Percentiles rank a stretch among this genome's conserved stretches.
Conservation (phyloP, 2,113 vertebrate species). For the Baryphthengus martii region DNA sequence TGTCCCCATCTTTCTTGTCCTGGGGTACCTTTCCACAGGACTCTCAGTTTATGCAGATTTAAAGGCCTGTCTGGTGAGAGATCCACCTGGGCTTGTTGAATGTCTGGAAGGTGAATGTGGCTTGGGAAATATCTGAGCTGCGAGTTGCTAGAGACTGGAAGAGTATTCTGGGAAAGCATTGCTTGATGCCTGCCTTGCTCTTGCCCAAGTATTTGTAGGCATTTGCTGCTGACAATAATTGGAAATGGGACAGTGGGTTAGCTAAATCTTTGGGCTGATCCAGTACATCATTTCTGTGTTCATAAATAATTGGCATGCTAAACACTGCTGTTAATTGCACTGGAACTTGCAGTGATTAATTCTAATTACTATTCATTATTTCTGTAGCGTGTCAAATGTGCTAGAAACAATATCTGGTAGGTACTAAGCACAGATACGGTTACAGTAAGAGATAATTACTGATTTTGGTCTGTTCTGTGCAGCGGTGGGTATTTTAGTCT, state of each 20-base stretch:
- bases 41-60: no score
- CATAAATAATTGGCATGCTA: not conserved
- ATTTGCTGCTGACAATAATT: not conserved
- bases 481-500: not conserved
- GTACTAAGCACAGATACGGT: not conserved
- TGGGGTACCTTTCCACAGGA: not conserved
- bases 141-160: not conserved
- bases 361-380: slow-evolving; percentile 33
- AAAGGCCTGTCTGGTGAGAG: not conserved
- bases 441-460: not conserved
- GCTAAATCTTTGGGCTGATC: slow-evolving; percentile 10
- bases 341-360: slow-evolving; percentile 8
- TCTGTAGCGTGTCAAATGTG: not conserved
- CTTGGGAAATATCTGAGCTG: not conserved
- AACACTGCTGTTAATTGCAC: slow-evolving; percentile 14
- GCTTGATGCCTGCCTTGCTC: not conserved
- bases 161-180: not conserved
- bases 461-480: not conserved
- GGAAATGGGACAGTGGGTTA: not conserved
- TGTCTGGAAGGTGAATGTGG: not conserved
- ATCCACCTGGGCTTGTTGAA: no score
- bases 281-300: not conserved
- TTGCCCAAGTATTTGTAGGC: rapidly evolving
- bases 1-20: not conserved
- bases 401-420: slow-evolving; percentile 6